Percentiles rank a stretch among this genome's conserved stretches.
These are phyloP conservation scores for Diacarnus erythraeanus DNA, from an alignment of 37 sponge, comb jelly and placozoan genomes.

Conservation along the genomic window DNA sequence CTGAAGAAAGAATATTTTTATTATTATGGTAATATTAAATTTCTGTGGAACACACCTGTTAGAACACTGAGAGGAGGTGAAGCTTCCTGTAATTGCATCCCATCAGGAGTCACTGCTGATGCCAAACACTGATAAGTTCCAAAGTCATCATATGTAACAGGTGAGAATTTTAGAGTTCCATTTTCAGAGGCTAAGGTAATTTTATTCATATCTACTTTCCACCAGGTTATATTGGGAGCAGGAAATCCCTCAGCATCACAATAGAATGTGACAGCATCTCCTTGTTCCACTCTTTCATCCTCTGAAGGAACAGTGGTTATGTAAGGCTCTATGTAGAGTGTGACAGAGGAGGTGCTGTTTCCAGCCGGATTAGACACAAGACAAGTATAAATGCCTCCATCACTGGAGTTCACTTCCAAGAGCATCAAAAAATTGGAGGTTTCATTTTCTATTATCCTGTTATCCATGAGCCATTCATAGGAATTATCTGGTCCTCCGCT, in stretches of 20 bases:
- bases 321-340: conserved; percentile 14
- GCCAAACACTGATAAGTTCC: conserved; percentile 41
- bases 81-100: neutral
- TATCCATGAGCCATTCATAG: conserved; percentile 25
- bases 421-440: neutral
- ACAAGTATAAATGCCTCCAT: conserved; percentile 71
- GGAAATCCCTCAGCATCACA: conserved; percentile 61
- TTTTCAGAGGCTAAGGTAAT: neutral
- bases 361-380: conserved; percentile 68
- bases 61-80: neutral
- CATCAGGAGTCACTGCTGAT: neutral
- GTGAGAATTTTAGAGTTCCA: neutral
- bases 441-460: neutral
- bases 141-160: conserved; percentile 22
- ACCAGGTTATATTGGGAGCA: conserved; percentile 10
- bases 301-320: neutral
- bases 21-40: too few species aligned
- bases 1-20: neutral
- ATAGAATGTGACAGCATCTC: neutral
- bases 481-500: conserved; percentile 56
- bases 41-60: neutral
- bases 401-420: neutral
- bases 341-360: neutral
- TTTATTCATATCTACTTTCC: neutral
- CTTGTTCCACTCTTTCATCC: neutral